Evolutionary conservation across 2,797 vertebrate genomes (phyloP).

Genomic region (Acanthurus lineatus): DNA sequence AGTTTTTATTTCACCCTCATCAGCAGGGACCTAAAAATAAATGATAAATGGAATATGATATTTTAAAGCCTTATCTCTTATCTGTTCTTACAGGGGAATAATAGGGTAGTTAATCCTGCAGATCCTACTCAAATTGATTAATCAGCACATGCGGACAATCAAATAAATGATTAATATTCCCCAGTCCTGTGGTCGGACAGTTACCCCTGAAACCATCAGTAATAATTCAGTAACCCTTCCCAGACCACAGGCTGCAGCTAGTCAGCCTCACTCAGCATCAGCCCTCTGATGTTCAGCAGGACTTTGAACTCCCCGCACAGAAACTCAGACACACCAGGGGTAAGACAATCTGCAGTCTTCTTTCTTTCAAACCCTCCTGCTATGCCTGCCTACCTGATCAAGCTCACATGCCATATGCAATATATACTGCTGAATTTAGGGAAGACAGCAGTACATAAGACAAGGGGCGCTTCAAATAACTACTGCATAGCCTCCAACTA

Average conservation of each 20-base stretch:
- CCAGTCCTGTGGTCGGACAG: conserved; percentile 85
- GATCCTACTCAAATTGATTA: conserved; percentile 90
- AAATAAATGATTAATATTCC: conserved; percentile 91
- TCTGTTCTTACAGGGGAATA: conserved; percentile 89
- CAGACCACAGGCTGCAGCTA: conserved; percentile 82
- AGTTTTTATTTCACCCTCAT: conserved; percentile 89
- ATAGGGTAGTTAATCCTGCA: conserved; percentile 91
- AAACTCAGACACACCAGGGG: conserved; percentile 67
- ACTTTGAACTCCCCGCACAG: conserved; percentile 83
- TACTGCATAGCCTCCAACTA: conserved; percentile 5
- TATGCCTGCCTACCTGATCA: conserved; percentile 58
- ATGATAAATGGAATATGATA: conserved; percentile 91
- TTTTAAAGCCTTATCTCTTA: conserved; percentile 90
- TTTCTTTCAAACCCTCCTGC: conserved; percentile 34
- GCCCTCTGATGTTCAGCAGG: conserved; percentile 81
- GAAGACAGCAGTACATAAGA: conserved; percentile 1
- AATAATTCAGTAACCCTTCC: conserved; percentile 89
- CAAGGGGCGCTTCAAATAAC: background rate
- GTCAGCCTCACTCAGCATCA: conserved; percentile 82
- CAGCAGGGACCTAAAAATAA: conserved; percentile 90
- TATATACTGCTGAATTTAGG: conserved; percentile 24
- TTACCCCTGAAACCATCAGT: conserved; percentile 88
- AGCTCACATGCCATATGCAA: conserved; percentile 26
- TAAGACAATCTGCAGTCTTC: conserved; percentile 70
- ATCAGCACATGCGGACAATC: conserved; percentile 91